Evolutionary conservation across 2,797 vertebrate genomes (phyloP).

Genomic region (Nyctibius grandis): DNA sequence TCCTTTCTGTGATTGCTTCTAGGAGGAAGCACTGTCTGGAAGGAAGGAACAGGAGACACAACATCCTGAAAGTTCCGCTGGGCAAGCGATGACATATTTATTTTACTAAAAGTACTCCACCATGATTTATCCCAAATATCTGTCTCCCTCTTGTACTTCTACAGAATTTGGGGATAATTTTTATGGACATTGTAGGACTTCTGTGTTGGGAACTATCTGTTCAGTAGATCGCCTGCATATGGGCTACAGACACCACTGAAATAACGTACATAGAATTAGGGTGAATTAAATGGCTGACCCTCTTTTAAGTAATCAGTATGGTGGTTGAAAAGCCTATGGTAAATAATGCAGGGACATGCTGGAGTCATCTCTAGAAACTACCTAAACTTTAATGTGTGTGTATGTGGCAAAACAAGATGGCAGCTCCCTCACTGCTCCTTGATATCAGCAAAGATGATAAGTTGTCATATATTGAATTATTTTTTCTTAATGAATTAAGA

Average conservation of each 20-base stretch:
- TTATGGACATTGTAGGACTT: neutral
- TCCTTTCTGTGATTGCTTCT: neutral
- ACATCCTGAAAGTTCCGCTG: neutral
- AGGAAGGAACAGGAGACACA: neutral
- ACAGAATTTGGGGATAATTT: neutral
- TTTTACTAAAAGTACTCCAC: neutral
- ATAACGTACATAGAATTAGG: accelerated
- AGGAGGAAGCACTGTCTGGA: neutral
- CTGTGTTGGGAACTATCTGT: neutral
- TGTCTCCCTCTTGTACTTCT: neutral
- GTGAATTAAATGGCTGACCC: neutral
- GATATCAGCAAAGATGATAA: neutral
- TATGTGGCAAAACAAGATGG: neutral
- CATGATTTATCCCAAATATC: neutral
- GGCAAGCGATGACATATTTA: neutral
- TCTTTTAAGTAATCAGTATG: neutral
- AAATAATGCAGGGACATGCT: neutral
- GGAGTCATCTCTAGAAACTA: neutral
- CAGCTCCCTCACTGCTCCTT: neutral
- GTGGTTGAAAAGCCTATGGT: neutral
- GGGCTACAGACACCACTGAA: neutral
- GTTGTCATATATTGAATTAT: neutral
- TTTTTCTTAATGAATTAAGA: neutral
- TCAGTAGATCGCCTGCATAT: neutral
- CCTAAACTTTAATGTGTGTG: neutral